Base-by-base conservation (phyloP, 2,888 invertebrate species). In the Diadegma fenestrale region DNA sequence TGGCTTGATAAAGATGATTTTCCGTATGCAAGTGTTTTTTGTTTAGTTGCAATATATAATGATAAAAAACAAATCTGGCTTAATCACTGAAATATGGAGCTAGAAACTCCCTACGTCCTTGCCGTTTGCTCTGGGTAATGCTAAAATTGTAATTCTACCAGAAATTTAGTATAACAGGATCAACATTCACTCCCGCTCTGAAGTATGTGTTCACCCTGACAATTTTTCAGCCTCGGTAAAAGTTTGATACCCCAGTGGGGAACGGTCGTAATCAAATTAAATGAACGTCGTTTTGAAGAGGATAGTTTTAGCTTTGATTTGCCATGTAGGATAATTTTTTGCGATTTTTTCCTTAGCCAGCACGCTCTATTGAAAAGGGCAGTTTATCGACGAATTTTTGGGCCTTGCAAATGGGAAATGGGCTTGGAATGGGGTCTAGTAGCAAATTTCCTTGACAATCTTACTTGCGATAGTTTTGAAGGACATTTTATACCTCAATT, bases 41-140 rank as follows among this genome's bases (percentile, higher is more conserved):
- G 30, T 30, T 30, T 30, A 30, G 30, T 30, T 30, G 30, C 30
- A 30, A 30, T 30, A 30, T 30, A 30, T 30, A 30, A 30, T 30
- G 30, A 30, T 30, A 30, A 30, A 30, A 30, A 30, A 30, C 30
- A 30, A 30, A 30, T 30, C 30, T 30, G 30, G 30, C 30, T 30
- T 30, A 30, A 30, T 30, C 30, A 30, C 30, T 30, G 30, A 72
- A 43, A 73, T 61, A 58, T 73, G 45, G 61, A 61, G 43, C 61
- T 63, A 45, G 22, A 73, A 61, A 41, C 61, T 58, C 61, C 43
- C 72, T 33, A 72, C 72, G 72, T 72, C 72, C 58, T 54, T 54
- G 72, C 19, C 72, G 72, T 72, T 58, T 61, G 45, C 61, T 73
- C 61, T 14, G 61, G 61, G 73, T 73, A 41, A 61, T 19, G 58